Evolutionary conservation across 2,888 invertebrate species (phyloP).

Genomic region (Andrena dorsata): DNA sequence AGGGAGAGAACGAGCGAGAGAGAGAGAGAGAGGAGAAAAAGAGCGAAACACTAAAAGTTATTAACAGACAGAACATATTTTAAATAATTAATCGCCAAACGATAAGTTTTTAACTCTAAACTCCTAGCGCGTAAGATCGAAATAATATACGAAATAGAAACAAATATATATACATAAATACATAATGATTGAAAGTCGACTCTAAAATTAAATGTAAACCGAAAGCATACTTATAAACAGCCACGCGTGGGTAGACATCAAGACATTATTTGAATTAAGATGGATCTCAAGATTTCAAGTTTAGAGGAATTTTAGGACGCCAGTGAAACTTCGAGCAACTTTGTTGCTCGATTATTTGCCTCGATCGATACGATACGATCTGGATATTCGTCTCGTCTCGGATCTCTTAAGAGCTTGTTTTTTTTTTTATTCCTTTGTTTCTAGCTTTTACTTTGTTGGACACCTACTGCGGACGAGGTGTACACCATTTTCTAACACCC

Average conservation of each 20-base stretch:
- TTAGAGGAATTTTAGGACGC: slow-evolving; percentile 50
- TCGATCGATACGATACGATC: slow-evolving; percentile 49
- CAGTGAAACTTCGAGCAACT: slow-evolving; percentile 65
- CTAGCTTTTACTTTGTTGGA: slow-evolving; percentile 12
- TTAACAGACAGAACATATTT: slow-evolving; percentile 82
- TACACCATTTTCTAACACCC: neutral
- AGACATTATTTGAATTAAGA: slow-evolving; percentile 65
- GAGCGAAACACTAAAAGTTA: slow-evolving; percentile 56
- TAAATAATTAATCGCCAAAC: slow-evolving; percentile 85
- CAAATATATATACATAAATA: slow-evolving; percentile 66
- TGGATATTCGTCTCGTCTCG: slow-evolving; percentile 46
- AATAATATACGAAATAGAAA: slow-evolving; percentile 74
- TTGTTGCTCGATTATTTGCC: slow-evolving; percentile 50
- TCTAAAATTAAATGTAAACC: slow-evolving; percentile 82
- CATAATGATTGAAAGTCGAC: slow-evolving; percentile 83
- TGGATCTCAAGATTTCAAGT: slow-evolving; percentile 53
- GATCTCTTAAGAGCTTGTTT: slow-evolving; percentile 28
- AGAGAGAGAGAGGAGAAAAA: slow-evolving; percentile 41
- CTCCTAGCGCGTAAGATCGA: slow-evolving; percentile 80
- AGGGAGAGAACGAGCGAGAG: slow-evolving; percentile 49
- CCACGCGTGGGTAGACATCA: slow-evolving; percentile 56
- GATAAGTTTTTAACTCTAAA: slow-evolving; percentile 82
- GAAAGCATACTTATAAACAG: slow-evolving; percentile 63
- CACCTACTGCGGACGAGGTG: slow-evolving; percentile 9
- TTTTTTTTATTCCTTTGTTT: slow-evolving; percentile 19